A percentile compares a stretch with the other conserved stretches of the same genome.
These are phyloP conservation scores for Heliconius erato DNA, from an alignment of 2,888 invertebrate genomes.

Conservation along the genomic window DNA sequence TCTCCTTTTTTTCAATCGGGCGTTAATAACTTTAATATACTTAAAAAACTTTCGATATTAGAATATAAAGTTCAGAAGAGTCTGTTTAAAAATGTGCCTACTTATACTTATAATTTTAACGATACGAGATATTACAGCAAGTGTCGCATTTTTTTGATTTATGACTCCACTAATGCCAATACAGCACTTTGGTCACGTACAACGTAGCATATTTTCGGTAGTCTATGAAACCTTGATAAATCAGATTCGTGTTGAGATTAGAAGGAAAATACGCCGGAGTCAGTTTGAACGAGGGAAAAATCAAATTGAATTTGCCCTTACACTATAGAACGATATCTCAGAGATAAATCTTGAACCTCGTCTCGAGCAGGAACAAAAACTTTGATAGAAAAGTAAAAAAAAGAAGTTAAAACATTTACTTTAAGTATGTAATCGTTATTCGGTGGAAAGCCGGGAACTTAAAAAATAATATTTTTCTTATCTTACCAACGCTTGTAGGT, in stretches of 20 bases:
- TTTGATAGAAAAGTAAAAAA: constrained; percentile 29
- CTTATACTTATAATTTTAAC: neutral
- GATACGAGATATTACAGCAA: neutral
- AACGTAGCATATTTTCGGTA: constrained; percentile 13
- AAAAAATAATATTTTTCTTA: too few species aligned
- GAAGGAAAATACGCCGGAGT: constrained; percentile 28
- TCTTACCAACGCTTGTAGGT: too few species aligned
- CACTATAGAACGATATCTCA: constrained; percentile 28
- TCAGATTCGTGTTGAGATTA: constrained; percentile 37
- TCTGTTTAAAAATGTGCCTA: neutral
- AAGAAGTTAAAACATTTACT: constrained; percentile 10
- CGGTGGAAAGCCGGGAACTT: too few species aligned
- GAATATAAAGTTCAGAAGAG: too few species aligned
- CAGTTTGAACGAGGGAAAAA: too few species aligned
- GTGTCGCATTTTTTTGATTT: neutral
- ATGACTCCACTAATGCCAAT: constrained; percentile 14
- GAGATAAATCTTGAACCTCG: constrained; percentile 34
- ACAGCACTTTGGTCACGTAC: constrained; percentile 11
- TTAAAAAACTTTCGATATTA: too few species aligned
- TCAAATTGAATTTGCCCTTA: too few species aligned
- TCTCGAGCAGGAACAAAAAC: constrained; percentile 30
- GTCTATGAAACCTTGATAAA: constrained; percentile 29
- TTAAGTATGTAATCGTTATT: neutral
- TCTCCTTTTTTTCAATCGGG: too few species aligned
- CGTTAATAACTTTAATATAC: too few species aligned